phyloP scores from a whole-genome alignment of 64 coral and sea anemone genomes.

The Pocillopora verrucosa region DNA sequence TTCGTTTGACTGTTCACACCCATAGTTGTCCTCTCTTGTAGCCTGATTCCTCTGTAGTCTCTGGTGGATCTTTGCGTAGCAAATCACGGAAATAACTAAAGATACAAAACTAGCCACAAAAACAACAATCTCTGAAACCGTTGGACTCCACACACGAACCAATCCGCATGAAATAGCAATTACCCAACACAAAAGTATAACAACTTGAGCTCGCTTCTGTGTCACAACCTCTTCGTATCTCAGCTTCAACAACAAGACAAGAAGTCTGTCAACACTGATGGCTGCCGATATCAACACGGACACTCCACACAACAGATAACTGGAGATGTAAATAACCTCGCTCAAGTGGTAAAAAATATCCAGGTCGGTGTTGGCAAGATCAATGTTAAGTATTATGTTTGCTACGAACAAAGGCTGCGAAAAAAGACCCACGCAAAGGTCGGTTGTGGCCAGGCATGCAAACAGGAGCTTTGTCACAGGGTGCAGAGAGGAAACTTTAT shows the following conservation, averaged over 20 bases:
- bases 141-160: background rate
- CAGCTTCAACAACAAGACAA: background rate
- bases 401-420: background rate
- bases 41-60: background rate
- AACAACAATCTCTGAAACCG: background rate
- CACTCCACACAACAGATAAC: background rate
- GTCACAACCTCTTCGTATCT: slow-evolving; percentile 3
- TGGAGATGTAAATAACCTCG: background rate
- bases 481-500: background rate
- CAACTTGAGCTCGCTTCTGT: background rate
- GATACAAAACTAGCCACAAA: background rate
- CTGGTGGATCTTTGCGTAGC: background rate
- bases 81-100: background rate
- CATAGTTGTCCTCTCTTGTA: background rate
- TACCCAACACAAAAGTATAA: background rate
- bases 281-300: background rate
- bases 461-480: background rate
- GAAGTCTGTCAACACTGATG: background rate
- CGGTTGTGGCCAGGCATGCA: background rate
- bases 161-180: background rate
- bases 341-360: background rate
- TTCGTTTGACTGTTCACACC: background rate
- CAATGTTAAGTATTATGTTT: background rate
- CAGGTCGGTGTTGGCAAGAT: background rate
- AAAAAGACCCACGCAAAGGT: background rate